A percentile compares a stretch with the other conserved stretches of the same genome.
Conservation (phyloP, 1,140 invertebrate species). For the Heliconius hewitsoni region DNA sequence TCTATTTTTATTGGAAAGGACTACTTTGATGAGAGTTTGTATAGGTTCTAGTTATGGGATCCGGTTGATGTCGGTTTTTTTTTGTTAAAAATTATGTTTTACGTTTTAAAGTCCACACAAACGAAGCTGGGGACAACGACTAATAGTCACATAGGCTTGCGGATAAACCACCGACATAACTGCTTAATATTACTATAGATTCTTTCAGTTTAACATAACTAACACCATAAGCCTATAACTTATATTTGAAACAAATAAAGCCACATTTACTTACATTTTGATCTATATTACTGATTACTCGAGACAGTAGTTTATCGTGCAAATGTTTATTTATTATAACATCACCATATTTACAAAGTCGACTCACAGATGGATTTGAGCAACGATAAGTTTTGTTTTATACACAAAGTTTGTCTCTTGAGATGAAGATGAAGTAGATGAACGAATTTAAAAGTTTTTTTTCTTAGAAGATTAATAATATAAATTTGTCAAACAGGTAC, state of each 20-base stretch:
- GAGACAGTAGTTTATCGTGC: not conserved
- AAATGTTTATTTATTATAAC: not conserved
- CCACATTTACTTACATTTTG: not conserved
- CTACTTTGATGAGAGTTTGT: too few relatives aligned
- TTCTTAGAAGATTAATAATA: not conserved
- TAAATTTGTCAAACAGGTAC: too few relatives aligned
- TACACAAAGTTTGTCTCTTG: not conserved
- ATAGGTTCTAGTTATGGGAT: too few relatives aligned
- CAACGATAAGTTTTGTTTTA: not conserved
- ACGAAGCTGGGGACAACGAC: too few relatives aligned
- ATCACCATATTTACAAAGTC: not conserved
- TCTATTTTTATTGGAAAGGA: too few relatives aligned
- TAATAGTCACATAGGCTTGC: too few relatives aligned
- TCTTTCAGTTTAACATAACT: not conserved
- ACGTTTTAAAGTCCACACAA: too few relatives aligned
- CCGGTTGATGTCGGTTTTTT: too few relatives aligned
- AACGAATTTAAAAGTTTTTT: not conserved
- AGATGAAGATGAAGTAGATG: not conserved
- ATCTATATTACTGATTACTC: not conserved
- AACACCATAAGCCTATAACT: not conserved
- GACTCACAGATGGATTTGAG: slow-evolving; percentile 7
- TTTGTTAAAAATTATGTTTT: too few relatives aligned
- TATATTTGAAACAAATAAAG: not conserved
- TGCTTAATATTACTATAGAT: not conserved
- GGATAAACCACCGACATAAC: too few relatives aligned